Evolutionary conservation across 2,113 vertebrate genomes (phyloP).

Genomic region (human (Homo sapiens)): GRCh38 chr2:37525001-37525500

Average conservation of each 20-base stretch:
- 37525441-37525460: constrained; percentile 30
- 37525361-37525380: not conserved
- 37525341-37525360: not conserved
- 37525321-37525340: not conserved
- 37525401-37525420: not conserved
- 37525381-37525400: not conserved
- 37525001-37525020: not conserved
- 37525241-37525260: accelerated
- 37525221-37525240: not conserved
- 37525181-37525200: not conserved
- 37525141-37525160: not conserved
- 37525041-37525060: not conserved
- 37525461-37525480: not conserved
- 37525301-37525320: not conserved
- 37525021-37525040: not conserved
- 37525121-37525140: not conserved
- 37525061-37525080: not conserved
- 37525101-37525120: not conserved
- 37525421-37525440: constrained; percentile 51
- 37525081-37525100: not conserved
- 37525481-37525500: not conserved
- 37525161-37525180: not conserved
- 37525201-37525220: not conserved
- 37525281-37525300: no score
- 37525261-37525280: not conserved